These are phyloP conservation scores for Channa maculata DNA, from an alignment of 2,113 vertebrate species.

Conservation along the genomic window DNA sequence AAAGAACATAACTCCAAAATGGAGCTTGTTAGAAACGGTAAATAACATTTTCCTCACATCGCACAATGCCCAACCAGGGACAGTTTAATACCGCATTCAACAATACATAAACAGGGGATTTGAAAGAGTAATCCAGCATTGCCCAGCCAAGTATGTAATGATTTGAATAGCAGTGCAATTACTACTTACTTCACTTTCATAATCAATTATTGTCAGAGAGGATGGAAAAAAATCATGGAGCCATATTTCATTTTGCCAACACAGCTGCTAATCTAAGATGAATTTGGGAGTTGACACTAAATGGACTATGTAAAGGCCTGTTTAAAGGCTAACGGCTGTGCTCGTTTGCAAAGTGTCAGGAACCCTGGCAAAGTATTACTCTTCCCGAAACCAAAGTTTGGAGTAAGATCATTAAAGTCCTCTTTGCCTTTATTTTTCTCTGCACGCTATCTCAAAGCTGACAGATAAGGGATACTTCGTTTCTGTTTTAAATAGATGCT, in stretches of 20 bases:
- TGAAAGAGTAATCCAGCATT: conserved; percentile 52
- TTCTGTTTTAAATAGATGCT: not conserved
- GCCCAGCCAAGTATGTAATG: conserved; percentile 58
- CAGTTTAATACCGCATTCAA: conserved; percentile 60
- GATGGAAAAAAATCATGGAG: conserved; percentile 38
- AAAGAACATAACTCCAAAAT: conserved; percentile 66
- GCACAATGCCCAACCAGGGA: conserved; percentile 53
- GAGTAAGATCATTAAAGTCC: conserved; percentile 26
- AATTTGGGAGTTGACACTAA: conserved; percentile 49
- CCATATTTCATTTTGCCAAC: conserved; percentile 48
- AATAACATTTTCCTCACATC: conserved; percentile 68
- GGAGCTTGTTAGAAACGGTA: conserved; percentile 68
- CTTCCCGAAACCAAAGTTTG: conserved; percentile 33
- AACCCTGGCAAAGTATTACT: conserved; percentile 41
- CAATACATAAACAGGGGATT: conserved; percentile 65
- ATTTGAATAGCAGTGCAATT: conserved; percentile 42
- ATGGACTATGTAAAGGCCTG: conserved; percentile 35
- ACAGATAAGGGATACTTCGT: not conserved
- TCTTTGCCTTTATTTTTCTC: not conserved
- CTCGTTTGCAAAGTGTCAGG: conserved; percentile 65
- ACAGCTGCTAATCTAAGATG: conserved; percentile 51
- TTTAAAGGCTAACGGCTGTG: conserved; percentile 51
- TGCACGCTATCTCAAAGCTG: not conserved
- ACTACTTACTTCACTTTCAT: conserved; percentile 43
- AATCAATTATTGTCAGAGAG: conserved; percentile 56